Evolutionary conservation across 2,113 vertebrate genomes (phyloP), one percentile per base, ranked within the genome.

Genomic region (Octodon degus): DNA sequence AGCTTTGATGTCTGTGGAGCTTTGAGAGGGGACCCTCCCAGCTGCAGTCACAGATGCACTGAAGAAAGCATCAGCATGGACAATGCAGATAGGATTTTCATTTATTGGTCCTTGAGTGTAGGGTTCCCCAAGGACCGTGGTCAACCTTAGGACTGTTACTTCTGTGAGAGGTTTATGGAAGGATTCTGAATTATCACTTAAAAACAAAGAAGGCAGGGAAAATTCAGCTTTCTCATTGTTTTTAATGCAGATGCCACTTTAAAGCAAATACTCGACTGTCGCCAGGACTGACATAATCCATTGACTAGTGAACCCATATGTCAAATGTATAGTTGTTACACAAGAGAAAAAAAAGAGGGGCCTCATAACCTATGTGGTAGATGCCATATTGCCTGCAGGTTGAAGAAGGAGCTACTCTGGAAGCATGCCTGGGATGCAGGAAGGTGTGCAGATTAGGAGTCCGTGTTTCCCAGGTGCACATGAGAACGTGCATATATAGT

Each of bases 1-100:
- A 37, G 84, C 47, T 89, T 0, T 16, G 60, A 70, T 91, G 86
- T 82, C 34, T 4, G 12, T 40, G 40, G 32, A 84, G 60, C 77
- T 90, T 81, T 88, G 67, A 43, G 53, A 93, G 81, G 63, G 37
- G 70, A 91, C 62, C 95, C 94, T 84, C 79, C 90, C 43, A 24
- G 11, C 72, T 47, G 30, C 25, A n/a, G 2, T 67, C 85, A 37
- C 79, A 86, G 25, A 90, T 86, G 25, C 25, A 22, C 88, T 96
- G 83, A 91, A 90, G 55, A 81, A 76, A 85, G 92, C 47, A 58
- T 27, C 94, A 81, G 63, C 93, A 72, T 43, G 63, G 87, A 86
- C 84, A 55, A 16, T 77, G 80, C 65, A 91, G 72, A 79, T 50
- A 63, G 89, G 50, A 6, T 74, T 96, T 96, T 93, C 84, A 11